These are phyloP conservation scores for Petrocephalus zakoni DNA, from an alignment of 2,113 vertebrate genomes.

Conservation along the genomic window DNA sequence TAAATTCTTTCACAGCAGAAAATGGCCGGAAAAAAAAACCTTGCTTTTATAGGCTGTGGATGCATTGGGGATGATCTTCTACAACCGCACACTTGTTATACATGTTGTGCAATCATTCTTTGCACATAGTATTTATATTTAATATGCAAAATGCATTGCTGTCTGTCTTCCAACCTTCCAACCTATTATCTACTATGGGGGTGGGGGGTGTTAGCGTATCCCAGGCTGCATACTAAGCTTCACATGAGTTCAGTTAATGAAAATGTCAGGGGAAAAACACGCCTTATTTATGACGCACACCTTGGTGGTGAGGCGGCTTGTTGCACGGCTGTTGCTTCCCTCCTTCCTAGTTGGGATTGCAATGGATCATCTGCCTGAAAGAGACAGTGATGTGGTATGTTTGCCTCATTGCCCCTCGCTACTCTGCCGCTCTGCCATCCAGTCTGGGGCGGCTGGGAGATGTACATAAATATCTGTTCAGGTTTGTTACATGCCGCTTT, in stretches of 20 bases:
- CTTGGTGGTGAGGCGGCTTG: not conserved
- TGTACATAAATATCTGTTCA: not conserved
- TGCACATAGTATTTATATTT: not conserved
- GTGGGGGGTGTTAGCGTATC: not conserved
- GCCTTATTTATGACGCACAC: not conserved
- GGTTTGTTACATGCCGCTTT: not conserved
- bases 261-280: not conserved
- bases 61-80: not conserved
- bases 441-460: not conserved
- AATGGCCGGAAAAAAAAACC: not conserved
- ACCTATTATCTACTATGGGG: not conserved
- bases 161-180: not conserved
- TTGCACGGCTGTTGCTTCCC: not conserved
- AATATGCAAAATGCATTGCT: not conserved
- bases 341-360: not conserved
- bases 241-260: not conserved
- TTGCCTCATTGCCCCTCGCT: not conserved
- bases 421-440: not conserved
- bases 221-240: not conserved
- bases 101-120: not conserved
- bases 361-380: not conserved
- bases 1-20: constrained; percentile 43
- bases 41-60: not conserved
- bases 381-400: not conserved
- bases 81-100: not conserved